Percentiles rank a stretch among this genome's conserved stretches.
phyloP scores from a whole-genome alignment of 2,797 vertebrate species.

The Protonibea diacanthus region DNA sequence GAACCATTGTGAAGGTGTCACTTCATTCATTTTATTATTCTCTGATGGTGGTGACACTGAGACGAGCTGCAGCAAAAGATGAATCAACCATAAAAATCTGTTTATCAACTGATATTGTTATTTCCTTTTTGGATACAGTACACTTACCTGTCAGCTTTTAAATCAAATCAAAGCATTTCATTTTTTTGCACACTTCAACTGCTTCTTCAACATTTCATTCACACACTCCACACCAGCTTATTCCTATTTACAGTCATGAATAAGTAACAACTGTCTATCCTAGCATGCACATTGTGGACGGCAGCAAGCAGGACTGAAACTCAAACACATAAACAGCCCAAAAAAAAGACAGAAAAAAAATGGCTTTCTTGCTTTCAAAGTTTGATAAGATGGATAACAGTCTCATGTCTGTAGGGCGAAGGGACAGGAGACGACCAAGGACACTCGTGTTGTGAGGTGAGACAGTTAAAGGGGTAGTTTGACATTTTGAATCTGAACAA shows the following conservation, averaged over 20 bases:
- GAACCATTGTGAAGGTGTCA: not conserved
- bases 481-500: not conserved
- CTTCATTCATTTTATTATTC: constrained; percentile 9
- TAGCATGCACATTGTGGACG: not conserved
- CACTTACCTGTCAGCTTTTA: not conserved
- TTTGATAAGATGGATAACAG: too few species aligned
- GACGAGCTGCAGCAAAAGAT: not conserved
- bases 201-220: not conserved
- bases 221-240: constrained; percentile 3
- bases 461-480: too few species aligned
- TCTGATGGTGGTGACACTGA: constrained; percentile 14
- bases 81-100: not conserved
- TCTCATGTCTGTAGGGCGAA: not conserved
- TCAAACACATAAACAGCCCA: not conserved
- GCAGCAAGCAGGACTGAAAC: not conserved
- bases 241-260: not conserved
- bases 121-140: too few species aligned
- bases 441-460: not conserved
- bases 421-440: not conserved
- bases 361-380: too few species aligned
- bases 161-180: not conserved
- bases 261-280: not conserved
- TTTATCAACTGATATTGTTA: not conserved
- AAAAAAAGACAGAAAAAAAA: not conserved
- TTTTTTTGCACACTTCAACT: not conserved